Conservation (phyloP, 2,888 invertebrate genomes). For the Hoplodrina blanda region DNA sequence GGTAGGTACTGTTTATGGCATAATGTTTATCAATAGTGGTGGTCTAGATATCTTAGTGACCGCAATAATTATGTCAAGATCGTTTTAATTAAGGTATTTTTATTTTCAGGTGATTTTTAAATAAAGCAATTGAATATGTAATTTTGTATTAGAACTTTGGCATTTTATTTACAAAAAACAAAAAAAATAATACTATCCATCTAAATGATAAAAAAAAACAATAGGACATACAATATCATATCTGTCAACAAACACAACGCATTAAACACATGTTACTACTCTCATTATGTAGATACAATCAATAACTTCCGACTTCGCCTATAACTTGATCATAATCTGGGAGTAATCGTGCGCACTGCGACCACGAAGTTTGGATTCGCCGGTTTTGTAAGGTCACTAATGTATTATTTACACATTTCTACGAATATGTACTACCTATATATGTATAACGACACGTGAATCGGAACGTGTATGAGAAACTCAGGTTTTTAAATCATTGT, state of each 20-base stretch:
- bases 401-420: conserved; percentile 30
- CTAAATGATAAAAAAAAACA: not conserved
- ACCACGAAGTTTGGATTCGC: conserved; percentile 54
- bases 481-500: too few species aligned
- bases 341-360: conserved; percentile 42
- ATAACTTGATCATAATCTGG: conserved; percentile 27
- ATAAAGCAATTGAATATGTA: too few species aligned
- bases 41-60: too few species aligned
- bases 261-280: conserved; percentile 22
- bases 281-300: conserved; percentile 24
- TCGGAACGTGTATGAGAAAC: not conserved
- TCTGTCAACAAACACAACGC: conserved; percentile 11
- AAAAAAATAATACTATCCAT: too few species aligned
- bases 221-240: not conserved
- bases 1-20: not conserved
- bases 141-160: too few species aligned
- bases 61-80: not conserved
- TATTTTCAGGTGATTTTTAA: too few species aligned
- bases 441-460: not conserved
- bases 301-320: conserved; percentile 62
- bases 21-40: not conserved
- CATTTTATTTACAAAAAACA: too few species aligned
- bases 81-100: not conserved
- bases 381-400: conserved; percentile 45
- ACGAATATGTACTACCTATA: not conserved